A percentile compares a stretch with the other conserved stretches of the same genome.
Evolutionary conservation across 2,113 vertebrate genomes (phyloP).

Genomic region (Amazona vittata): DNA sequence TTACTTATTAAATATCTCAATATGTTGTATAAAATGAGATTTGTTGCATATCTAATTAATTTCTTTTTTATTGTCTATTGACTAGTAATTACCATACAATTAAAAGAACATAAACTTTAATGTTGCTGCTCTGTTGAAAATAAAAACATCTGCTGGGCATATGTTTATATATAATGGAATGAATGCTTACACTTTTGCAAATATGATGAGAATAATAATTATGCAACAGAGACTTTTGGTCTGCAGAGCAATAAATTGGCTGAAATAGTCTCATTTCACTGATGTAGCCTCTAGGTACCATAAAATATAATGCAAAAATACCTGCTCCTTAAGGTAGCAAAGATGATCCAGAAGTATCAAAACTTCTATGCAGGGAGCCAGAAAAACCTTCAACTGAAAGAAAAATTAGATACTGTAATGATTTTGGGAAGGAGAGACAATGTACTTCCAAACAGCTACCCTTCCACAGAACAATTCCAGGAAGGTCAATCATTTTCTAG

Average conservation of each 20-base stretch:
- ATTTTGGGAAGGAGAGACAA: neutral
- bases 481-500: neutral
- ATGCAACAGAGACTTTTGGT: conserved; percentile 17
- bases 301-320: conserved; percentile 73
- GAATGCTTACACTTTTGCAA: conserved; percentile 53
- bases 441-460: neutral
- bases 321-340: conserved; percentile 96
- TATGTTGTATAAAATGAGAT: neutral
- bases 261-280: conserved; percentile 27
- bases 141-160: conserved; percentile 72
- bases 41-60: neutral
- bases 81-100: conserved; percentile 69
- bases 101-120: conserved; percentile 68
- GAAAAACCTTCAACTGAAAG: conserved; percentile 89
- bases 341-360: conserved; percentile 95
- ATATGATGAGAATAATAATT: conserved; percentile 62
- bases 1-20: neutral
- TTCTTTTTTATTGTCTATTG: conserved; percentile 53
- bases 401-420: conserved; percentile 41
- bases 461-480: conserved; percentile 27
- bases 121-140: conserved; percentile 57
- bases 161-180: conserved; percentile 58
- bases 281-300: conserved; percentile 35
- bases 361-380: conserved; percentile 94
- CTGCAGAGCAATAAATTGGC: conserved; percentile 27